Evolutionary conservation across 2,113 vertebrate genomes (phyloP).

Genomic region (Candoia aspera): DNA sequence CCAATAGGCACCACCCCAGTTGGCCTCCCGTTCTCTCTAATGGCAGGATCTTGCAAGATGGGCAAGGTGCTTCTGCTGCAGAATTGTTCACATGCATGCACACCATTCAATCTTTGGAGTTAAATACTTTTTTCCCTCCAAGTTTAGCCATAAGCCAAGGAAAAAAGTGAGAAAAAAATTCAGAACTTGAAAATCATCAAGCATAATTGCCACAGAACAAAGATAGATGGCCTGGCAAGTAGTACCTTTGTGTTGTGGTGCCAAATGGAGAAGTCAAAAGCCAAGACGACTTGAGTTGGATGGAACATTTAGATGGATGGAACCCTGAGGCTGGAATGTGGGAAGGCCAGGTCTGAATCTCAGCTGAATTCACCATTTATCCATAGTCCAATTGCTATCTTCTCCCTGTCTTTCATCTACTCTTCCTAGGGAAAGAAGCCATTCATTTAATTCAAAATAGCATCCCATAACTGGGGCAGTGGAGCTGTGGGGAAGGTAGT

Average conservation of each 20-base stretch:
- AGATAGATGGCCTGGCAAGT: constrained; percentile 6
- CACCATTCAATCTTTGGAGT: not conserved
- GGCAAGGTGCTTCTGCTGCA: not conserved
- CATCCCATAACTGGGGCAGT: not conserved
- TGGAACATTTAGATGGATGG: not conserved
- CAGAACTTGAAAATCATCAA: not conserved
- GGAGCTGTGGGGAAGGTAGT: too few species aligned
- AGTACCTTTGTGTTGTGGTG: not conserved
- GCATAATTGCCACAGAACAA: constrained; percentile 21
- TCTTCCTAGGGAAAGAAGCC: not conserved
- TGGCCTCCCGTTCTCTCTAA: not conserved
- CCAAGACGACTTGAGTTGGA: not conserved
- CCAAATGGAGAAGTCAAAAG: constrained; percentile 9
- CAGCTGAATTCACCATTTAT: too few species aligned
- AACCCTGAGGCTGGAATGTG: too few species aligned
- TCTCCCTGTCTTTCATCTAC: not conserved
- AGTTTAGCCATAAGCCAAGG: not conserved
- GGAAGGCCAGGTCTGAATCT: not conserved
- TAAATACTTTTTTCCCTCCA: not conserved
- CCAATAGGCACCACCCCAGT: not conserved
- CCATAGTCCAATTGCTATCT: not conserved
- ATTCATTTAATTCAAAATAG: not conserved
- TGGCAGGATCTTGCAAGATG: not conserved
- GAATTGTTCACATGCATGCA: not conserved
- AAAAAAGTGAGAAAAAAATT: not conserved